Base-by-base conservation (phyloP, 1,140 invertebrate genomes). In the Diuraphis noxia region DNA sequence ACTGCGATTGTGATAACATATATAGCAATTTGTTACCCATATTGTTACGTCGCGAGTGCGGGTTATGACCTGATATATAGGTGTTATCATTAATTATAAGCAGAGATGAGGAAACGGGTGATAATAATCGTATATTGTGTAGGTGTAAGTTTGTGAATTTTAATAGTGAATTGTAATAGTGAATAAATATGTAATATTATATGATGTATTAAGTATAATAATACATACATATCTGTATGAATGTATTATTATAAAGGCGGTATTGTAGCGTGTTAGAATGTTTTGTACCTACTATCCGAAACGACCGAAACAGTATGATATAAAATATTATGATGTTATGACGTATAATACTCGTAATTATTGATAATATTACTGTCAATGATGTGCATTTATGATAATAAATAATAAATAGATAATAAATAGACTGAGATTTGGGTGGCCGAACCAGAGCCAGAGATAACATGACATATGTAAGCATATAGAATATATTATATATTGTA, bases 341-440 rank as follows among this genome's bases (percentile, higher is more conserved):
- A 46, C 43, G 13, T 46, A 49, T 38, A 30, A 56, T 87, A 52
- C 49, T 86, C 36, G 46, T 43, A 17, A 52, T 23, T 49, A 56
- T 88, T 63, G n/a, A 19, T 63, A 88, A 10, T 85, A 85, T 49
- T 63, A 63, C 40, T 88, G 30, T 88, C 86, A 63, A 41, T 63
- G 38, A 38, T 63, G 86, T 63, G 86, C 38, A 88, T 88, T 56
- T 56, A n/a, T 63, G 84, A 85, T 72, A 72, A 40, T 81, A n/a
- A n/a, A 82, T 38, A 40, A 41, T 86, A 52, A n/a, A n/a, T 34
- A 34, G 46, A 85, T 86, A 38, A 84, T 72, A 72, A 86, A 40
- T 88, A 88, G 86, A 88, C 86, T 88, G 86, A 88, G 86, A 63
- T 88, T 88, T 56, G 52, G 25, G 25, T 88, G 49, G 52, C 36